Evolutionary conservation across 1,140 invertebrate species (phyloP), one percentile per base, ranked within the genome.

Genomic region (Drosophila fuyamai): DNA sequence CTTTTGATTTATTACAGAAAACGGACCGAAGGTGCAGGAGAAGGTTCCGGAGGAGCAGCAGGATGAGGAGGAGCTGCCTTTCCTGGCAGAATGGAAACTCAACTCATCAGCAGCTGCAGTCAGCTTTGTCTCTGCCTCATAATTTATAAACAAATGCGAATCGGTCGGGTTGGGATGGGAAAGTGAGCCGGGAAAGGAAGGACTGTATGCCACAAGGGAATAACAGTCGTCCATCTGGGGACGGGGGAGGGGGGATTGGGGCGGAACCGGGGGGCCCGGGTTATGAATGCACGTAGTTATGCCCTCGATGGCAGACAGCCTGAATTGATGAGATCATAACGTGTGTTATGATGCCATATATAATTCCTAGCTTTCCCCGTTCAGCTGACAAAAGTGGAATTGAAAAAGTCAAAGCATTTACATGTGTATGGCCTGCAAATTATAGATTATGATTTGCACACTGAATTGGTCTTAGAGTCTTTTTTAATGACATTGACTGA

Each of bases 101-200:
- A 35, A 35, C 78, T 86, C 82, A 85, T 88, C 83, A 85, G 83
- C 83, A 86, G 82, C 83, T 88, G 80, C 83, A 89, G 63, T 84
- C 80, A 79, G 80, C 71, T 79, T 73, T 79, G 61, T 63, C 75
- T 71, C 61, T 79, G 70, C 27, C 76, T 76, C 75, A 86, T 86
- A 86, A 86, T 86, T 86, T 88, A 88, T 86, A 71, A 88, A 73
- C 77, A 67, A 80, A 70, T 59, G 61, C 50, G 61, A 56, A 50
- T 46, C 59, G 66, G 62, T 61, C 68, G 59, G 51, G 60, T 79
- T 48, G 50, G 43, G 38, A 41, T 18, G 32, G 40, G 65, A 51
- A 16, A 55, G 56, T 14, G 50, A 27, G 38, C 12, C 7, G 38
- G 32, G 23, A 16, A 44, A 7, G 4, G 32, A 14, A 13, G 43